Conservation (phyloP, 2,113 vertebrate genomes). For the Entelurus aequoreus region DNA sequence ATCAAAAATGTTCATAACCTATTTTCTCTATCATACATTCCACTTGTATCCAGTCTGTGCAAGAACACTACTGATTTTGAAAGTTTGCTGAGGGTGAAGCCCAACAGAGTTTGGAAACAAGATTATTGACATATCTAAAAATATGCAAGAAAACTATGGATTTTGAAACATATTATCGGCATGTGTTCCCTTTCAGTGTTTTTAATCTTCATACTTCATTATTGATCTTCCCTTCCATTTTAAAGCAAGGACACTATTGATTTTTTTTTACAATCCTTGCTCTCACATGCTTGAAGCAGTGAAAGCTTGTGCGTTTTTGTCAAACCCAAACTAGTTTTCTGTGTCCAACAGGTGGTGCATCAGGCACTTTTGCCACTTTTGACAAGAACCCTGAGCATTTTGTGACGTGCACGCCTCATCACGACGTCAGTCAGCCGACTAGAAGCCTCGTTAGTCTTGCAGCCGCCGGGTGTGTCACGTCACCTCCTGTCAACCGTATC, state of each 20-base stretch:
- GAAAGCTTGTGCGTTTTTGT: too few relatives aligned
- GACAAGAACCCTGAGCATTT: conserved; percentile 5
- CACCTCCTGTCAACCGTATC: conserved; percentile 35
- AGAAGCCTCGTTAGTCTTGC: conserved; percentile 23
- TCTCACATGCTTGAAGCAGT: too few relatives aligned
- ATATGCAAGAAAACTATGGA: too few relatives aligned
- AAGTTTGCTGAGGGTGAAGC: not conserved
- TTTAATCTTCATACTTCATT: not conserved
- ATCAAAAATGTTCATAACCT: too few relatives aligned
- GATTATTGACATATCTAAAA: too few relatives aligned
- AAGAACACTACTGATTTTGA: not conserved
- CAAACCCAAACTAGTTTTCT: not conserved
- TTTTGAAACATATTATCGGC: not conserved
- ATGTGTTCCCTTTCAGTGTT: too few relatives aligned
- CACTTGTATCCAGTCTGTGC: not conserved
- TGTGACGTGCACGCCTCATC: conserved; percentile 5
- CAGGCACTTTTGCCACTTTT: not conserved
- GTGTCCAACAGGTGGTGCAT: conserved; percentile 2
- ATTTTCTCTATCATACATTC: too few relatives aligned
- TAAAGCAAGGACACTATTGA: too few relatives aligned
- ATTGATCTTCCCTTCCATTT: not conserved
- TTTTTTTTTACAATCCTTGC: too few relatives aligned
- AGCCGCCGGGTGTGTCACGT: conserved; percentile 14
- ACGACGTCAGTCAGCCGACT: conserved; percentile 30
- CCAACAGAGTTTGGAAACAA: too few relatives aligned